Percentiles rank a stretch among this genome's conserved stretches.
Evolutionary conservation across 2,797 vertebrate species (phyloP).

Genomic region (Avahi laniger): DNA sequence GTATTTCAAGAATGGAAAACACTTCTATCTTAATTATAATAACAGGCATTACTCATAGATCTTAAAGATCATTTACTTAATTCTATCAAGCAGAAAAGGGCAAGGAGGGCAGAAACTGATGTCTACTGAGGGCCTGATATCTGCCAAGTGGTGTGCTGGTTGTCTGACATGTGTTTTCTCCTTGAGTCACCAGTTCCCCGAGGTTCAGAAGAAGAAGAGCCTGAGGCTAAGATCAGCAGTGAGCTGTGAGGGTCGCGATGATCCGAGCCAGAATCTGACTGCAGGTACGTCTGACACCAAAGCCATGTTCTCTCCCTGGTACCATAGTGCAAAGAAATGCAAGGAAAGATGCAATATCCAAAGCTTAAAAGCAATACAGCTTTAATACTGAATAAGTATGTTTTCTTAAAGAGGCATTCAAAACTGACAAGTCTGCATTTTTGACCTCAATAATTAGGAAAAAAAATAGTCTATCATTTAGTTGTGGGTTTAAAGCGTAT

Average conservation of each 20-base stretch:
- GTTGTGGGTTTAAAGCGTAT: not conserved
- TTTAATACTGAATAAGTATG: not conserved
- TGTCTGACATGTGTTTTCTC: not conserved
- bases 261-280: not conserved
- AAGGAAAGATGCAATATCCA: not conserved
- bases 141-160: not conserved
- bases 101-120: not conserved
- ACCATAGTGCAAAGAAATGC: not conserved
- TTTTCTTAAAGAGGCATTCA: constrained; percentile 23
- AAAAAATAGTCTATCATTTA: not conserved
- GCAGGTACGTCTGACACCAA: not conserved
- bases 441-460: not conserved
- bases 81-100: not conserved
- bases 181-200: not conserved
- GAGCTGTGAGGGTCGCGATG: not conserved
- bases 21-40: not conserved
- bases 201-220: not conserved
- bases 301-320: not conserved
- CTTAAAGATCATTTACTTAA: not conserved
- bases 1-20: too few species aligned
- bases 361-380: not conserved
- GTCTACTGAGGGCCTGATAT: not conserved
- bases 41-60: not conserved
- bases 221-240: not conserved
- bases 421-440: not conserved